Evolutionary conservation across 2,113 vertebrate genomes (phyloP), one percentile per base, ranked within the genome.

Genomic region (Aix galericulata): DNA sequence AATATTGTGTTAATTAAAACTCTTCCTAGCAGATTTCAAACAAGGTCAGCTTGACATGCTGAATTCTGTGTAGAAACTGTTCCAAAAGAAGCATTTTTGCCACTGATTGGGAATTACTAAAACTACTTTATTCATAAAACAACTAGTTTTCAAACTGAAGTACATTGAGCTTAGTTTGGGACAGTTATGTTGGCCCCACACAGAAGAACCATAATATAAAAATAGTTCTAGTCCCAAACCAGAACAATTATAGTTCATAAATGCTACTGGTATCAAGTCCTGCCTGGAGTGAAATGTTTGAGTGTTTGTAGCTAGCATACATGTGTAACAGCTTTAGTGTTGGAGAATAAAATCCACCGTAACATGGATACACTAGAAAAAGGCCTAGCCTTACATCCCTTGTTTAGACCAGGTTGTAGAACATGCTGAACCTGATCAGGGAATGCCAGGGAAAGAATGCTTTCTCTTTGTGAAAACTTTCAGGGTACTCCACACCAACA

Each of bases 21-120:
- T 46, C 18, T 71, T 81, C 52, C 2, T 31, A 94, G 64, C 52
- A 91, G 46, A 59, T 86, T 91, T 92, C 77, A 77, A 79, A 42
- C 20, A 94, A 93, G 66, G 88, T 88, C 80, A 79, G 46, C 31
- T 38, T 92, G 60, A 8, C 22, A 48, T 81, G 64, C 80, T 88
- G 86, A 59, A 40, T 83, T 77, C 72, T 82, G 1, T 76, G 82
- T 80, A 83, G 63, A 96, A 88, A 73, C 18, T 81, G 56, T 95
- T 95, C 86, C 80, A 88, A 93, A 92, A 90, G 73, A 67, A 93
- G 27, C 50, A 67, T 76, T 93, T 80, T 59, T 94, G 72, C 31
- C 46, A 26, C 59, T 63, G n/a, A 25, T 69, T 90, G 46, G 53
- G 55, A 81, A 79, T 87, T 69, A 69, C 83, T 59, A 60, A 82